Evolutionary conservation across 2,113 vertebrate genomes (phyloP).

Genomic region (Empidonax alnorum): DNA sequence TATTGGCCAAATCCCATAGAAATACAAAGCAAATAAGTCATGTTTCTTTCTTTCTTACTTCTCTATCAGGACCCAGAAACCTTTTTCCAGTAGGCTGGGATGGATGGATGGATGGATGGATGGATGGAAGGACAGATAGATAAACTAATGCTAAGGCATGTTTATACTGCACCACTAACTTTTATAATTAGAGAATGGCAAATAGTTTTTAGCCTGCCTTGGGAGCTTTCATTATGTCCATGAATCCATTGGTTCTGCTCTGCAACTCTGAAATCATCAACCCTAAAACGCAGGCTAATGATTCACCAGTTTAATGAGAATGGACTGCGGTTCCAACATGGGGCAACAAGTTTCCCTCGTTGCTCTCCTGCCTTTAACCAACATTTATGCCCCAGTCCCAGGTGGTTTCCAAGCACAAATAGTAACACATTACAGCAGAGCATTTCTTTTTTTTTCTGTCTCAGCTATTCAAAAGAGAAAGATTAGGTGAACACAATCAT

Average conservation of each 20-base stretch:
- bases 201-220: neutral
- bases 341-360: conserved; percentile 12
- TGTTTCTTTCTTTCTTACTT: neutral
- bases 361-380: neutral
- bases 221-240: neutral
- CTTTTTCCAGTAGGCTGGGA: neutral
- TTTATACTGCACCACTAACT: neutral
- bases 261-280: neutral
- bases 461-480: neutral
- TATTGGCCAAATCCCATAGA: neutral
- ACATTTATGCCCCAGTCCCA: neutral
- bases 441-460: neutral
- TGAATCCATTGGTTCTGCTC: conserved; percentile 61
- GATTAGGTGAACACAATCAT: neutral
- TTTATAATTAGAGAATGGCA: neutral
- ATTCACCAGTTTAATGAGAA: conserved; percentile 69
- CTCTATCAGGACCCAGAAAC: neutral
- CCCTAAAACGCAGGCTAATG: conserved; percentile 62
- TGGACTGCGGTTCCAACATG: neutral
- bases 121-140: neutral
- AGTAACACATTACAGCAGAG: neutral
- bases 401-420: neutral
- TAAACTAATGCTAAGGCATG: neutral
- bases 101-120: neutral
- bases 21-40: neutral